Evolutionary conservation across 2,113 vertebrate species (phyloP).

Genomic region (Aptenodytes patagonicus): DNA sequence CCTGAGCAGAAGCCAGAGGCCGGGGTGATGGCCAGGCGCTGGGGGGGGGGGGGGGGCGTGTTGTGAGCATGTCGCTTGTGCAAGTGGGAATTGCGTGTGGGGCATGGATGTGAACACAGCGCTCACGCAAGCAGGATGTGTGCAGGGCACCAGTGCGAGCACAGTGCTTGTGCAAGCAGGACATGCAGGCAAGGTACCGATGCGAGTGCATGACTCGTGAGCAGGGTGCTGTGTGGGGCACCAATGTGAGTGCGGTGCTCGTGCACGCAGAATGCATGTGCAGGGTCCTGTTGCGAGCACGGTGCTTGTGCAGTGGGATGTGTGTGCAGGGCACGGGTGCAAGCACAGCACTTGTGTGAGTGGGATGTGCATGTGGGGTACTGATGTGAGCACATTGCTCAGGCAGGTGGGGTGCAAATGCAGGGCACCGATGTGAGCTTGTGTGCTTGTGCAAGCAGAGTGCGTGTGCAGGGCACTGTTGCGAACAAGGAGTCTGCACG

Average conservation of each 20-base stretch:
- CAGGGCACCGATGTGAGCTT: fast-evolving
- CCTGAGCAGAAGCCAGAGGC: background rate
- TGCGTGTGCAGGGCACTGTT: background rate
- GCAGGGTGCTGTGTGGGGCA: background rate
- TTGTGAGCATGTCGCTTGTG: background rate
- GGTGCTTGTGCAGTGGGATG: background rate
- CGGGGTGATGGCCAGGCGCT: background rate
- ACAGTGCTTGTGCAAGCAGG: background rate
- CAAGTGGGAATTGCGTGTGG: background rate
- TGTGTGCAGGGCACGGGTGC: background rate
- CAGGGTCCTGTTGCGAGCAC: too few species aligned
- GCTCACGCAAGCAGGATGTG: background rate
- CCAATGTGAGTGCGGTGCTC: fast-evolving
- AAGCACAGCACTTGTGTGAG: fast-evolving
- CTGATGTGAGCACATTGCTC: background rate
- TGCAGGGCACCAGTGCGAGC: background rate
- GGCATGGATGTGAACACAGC: fast-evolving
- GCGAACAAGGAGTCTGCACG: background rate
- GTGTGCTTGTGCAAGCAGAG: background rate
- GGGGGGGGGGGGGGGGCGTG: background rate
- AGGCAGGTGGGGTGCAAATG: background rate
- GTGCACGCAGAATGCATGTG: background rate
- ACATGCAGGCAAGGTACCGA: fast-evolving
- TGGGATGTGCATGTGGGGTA: background rate
- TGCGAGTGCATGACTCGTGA: fast-evolving